phyloP scores from a whole-genome alignment of 2,888 invertebrate genomes.

The Steromphala cineraria region DNA sequence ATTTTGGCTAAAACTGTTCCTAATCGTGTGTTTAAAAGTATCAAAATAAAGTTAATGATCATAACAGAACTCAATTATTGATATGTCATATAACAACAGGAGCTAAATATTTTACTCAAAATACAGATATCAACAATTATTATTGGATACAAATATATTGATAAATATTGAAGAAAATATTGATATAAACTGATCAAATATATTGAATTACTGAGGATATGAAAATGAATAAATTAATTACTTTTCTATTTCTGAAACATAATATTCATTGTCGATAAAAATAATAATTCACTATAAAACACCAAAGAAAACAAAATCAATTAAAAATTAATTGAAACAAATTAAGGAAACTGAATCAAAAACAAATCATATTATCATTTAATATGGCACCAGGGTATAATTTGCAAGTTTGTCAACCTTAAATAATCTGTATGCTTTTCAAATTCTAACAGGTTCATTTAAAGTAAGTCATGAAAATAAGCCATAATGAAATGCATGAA shows the following conservation, averaged over 20 bases:
- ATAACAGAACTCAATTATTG: neutral
- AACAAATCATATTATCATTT: neutral
- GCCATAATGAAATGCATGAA: neutral
- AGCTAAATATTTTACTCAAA: neutral
- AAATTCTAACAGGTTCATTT: neutral
- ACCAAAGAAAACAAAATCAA: neutral
- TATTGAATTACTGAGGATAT: neutral
- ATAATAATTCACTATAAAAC: neutral
- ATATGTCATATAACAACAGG: neutral
- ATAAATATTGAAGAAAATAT: no score
- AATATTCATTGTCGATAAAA: neutral
- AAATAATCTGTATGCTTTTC: no score
- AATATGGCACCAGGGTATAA: neutral
- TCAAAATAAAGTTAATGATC: no score
- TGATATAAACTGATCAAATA: neutral
- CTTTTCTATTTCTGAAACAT: neutral
- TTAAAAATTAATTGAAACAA: neutral
- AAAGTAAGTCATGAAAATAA: no score
- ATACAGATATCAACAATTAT: neutral
- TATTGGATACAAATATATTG: neutral
- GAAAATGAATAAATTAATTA: neutral
- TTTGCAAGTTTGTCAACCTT: no score
- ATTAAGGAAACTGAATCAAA: neutral
- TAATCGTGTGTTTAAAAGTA: no score
- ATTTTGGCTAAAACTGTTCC: no score